Base-by-base conservation (phyloP, 2,113 vertebrate species). In the Azemiops feae region DNA sequence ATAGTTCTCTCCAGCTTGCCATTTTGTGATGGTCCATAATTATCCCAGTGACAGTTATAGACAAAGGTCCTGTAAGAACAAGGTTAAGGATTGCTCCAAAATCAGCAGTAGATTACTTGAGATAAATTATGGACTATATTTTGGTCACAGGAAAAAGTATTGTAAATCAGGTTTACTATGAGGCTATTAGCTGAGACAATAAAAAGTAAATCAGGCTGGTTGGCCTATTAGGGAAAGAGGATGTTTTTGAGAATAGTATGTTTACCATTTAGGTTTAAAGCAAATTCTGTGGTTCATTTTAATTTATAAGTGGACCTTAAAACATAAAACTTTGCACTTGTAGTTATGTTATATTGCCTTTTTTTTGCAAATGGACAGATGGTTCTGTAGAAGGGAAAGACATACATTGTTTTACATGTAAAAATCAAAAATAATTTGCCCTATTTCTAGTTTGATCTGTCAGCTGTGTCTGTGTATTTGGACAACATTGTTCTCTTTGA, bases 391-490 rank as follows among this genome's bases (percentile, higher is more conserved):
- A n/a, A 57, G 45, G 10, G 12, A 9, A 58, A 88, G 1, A 58
- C 8, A 0, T 89, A 20, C 0, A 0, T 88, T 88, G 23, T 64
- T 57, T 90, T 47, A 90, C 1, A 53, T 87, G 85, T 89, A 22
- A 39, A 47, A 0, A 50, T 91, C 4, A 92, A 47, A 95, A 69
- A 64, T 43, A 4, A 0, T 14, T 81, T 86, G 9, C 11, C 0
- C 39, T 88, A 16, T 52, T 88, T 94, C 64, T 94, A 87, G 50
- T 93, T 69, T 91, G 39, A 52, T 85, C 52, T 91, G 85, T 1
- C 6, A 27, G 50, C 11, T 91, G 39, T 94, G 12, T 57, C 53
- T 87, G 10, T 69, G 57, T 47, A 87, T 92, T 94, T 64, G 47
- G n/a, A 34, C 27, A 52, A 90, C 34, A 90, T 20, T 85, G 27